A percentile compares a stretch with the other conserved stretches of the same genome.
These are phyloP conservation scores for Xyrichtys novacula DNA, from an alignment of 2,797 vertebrate species.

Conservation along the genomic window DNA sequence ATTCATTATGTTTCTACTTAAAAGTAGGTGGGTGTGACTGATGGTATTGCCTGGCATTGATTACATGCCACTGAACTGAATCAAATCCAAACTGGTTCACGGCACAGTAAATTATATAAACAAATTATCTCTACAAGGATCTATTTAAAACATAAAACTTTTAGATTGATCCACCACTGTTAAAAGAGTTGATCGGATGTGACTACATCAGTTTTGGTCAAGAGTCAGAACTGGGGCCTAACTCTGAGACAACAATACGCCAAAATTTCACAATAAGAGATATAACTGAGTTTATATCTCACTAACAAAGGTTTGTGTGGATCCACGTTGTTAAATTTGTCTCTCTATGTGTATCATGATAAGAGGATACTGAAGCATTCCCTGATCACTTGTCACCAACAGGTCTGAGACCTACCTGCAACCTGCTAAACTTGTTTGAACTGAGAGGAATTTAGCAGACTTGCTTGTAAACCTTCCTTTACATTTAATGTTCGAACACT, in stretches of 20 bases:
- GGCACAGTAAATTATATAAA: too few relatives aligned
- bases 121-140: too few relatives aligned
- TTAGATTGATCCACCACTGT: too few relatives aligned
- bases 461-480: conserved; percentile 45
- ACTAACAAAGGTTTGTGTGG: background rate
- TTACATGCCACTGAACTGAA: too few relatives aligned
- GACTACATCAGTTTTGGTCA: background rate
- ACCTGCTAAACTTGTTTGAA: conserved; percentile 81
- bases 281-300: background rate
- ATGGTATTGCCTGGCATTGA: too few relatives aligned
- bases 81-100: too few relatives aligned
- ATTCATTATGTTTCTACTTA: too few relatives aligned
- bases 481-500: background rate
- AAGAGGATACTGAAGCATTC: conserved; percentile 69
- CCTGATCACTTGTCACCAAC: conserved; percentile 70
- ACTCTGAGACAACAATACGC: background rate
- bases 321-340: background rate
- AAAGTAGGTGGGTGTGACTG: too few relatives aligned
- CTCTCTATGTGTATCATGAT: conserved; percentile 18
- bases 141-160: too few relatives aligned
- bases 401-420: conserved; percentile 52
- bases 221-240: background rate
- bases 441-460: conserved; percentile 52
- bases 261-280: background rate
- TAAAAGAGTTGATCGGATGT: too few relatives aligned